Base-by-base conservation (phyloP, 2,888 invertebrate genomes). In the Hanleya hanleyi region DNA sequence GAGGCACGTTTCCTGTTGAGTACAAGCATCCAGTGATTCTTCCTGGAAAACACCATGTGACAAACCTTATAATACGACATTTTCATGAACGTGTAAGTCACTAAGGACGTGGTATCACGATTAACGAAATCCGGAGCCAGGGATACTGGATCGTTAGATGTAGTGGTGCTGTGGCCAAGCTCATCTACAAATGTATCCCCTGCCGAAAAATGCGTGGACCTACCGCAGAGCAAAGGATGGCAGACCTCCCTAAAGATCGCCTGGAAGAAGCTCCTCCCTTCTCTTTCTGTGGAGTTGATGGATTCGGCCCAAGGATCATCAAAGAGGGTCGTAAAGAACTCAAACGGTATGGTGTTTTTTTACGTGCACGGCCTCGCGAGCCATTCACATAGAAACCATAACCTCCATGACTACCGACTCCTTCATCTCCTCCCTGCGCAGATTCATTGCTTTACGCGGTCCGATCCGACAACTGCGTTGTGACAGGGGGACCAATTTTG, bases 81-180 rank as follows among this genome's bases (percentile, higher is more conserved):
- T n/a, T n/a, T n/a, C n/a, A n/a, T n/a, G n/a, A n/a, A n/a, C n/a
- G n/a, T n/a, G n/a, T n/a, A n/a, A n/a, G n/a, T n/a, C n/a, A n/a
- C n/a, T n/a, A n/a, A n/a, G n/a, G n/a, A n/a, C n/a, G n/a, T n/a
- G n/a, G n/a, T n/a, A n/a, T n/a, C n/a, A n/a, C n/a, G 1, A 70
- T 68, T 2, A 74, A 74, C 70, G 74, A 70, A 61, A 67, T 83
- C 1, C 15, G 82, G 69, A 26, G 66, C 12, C 76, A 73, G 47
- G 81, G 80, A 12, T 88, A 77, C 67, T 89, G 88, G 87, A 84
- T 88, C 4, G 65, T 86, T 0, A 73, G 79, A 3, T 83, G 79
- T 12, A 75, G 82, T 64, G 36, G 79, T 37, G 76, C 77, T 9
- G 82, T 85, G 0, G 69, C 81, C 29, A 71, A 69, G 9, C 41